Evolutionary conservation across 2,113 vertebrate genomes (phyloP).

Genomic region (Nycticorax nycticorax): DNA sequence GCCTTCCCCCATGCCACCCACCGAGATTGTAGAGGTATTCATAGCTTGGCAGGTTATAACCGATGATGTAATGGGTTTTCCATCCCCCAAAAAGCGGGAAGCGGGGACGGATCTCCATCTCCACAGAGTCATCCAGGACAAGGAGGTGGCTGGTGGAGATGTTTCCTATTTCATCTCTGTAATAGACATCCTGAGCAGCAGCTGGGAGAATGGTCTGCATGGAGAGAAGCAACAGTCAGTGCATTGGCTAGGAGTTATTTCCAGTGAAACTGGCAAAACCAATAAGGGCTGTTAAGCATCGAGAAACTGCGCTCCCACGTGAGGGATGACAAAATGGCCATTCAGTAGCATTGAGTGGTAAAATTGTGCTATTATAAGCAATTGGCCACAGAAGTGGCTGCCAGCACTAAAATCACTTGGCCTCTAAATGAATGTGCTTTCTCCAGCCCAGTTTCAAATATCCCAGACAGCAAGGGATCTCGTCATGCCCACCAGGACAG

Average conservation of each 20-base stretch:
- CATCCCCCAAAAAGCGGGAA: constrained; percentile 97
- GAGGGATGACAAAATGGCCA: neutral
- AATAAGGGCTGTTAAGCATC: neutral
- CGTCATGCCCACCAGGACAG: neutral
- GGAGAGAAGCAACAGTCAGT: neutral
- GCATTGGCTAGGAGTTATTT: neutral
- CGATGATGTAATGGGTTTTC: constrained; percentile 98
- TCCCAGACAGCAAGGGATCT: neutral
- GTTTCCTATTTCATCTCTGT: constrained; percentile 97
- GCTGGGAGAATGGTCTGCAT: constrained; percentile 96
- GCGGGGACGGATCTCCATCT: constrained; percentile 95
- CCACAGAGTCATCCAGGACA: constrained; percentile 94
- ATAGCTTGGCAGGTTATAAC: constrained; percentile 97
- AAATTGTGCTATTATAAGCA: neutral
- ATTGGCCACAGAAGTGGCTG: neutral
- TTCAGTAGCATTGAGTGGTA: neutral
- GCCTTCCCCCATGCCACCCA: constrained; percentile 58
- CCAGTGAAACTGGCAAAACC: neutral
- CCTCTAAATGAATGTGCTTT: constrained; percentile 75
- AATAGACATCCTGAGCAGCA: constrained; percentile 97
- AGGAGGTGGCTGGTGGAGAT: constrained; percentile 98
- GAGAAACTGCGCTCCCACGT: accelerated
- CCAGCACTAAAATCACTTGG: neutral
- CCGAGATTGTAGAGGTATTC: constrained; percentile 97
- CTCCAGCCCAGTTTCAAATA: neutral